Percentiles rank a stretch among this genome's conserved stretches.
Evolutionary conservation across 2,797 vertebrate genomes (phyloP).

Genomic region (Gobio occitaniae): DNA sequence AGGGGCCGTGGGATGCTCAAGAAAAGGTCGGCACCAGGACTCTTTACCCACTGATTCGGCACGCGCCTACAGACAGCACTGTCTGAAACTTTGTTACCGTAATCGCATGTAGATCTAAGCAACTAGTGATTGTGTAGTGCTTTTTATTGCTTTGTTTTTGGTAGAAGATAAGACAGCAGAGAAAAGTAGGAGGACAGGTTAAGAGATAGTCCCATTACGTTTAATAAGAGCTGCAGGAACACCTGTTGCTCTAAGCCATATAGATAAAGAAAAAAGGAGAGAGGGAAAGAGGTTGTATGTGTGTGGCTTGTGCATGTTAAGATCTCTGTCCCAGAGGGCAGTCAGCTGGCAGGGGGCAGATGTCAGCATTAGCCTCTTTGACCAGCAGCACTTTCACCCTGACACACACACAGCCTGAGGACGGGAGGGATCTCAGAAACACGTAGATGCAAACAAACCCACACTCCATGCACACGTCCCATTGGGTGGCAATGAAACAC

Average conservation of each 20-base stretch:
- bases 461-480: constrained; percentile 1
- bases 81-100: constrained; percentile 72
- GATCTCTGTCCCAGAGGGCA: constrained; percentile 44
- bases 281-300: constrained; percentile 27
- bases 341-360: constrained; percentile 52
- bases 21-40: constrained; percentile 76
- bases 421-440: not conserved
- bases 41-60: constrained; percentile 65
- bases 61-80: constrained; percentile 69
- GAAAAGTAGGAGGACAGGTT: constrained; percentile 21
- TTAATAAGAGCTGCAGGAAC: constrained; percentile 7
- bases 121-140: constrained; percentile 14
- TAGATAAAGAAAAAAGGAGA: constrained; percentile 32
- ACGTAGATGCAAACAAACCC: constrained; percentile 35
- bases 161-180: constrained; percentile 39
- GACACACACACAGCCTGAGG: constrained; percentile 39
- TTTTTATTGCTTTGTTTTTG: not conserved
- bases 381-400: constrained; percentile 59
- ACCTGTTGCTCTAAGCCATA: constrained; percentile 48
- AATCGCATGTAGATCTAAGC: constrained; percentile 73
- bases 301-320: constrained; percentile 40
- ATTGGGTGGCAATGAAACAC: not conserved
- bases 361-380: constrained; percentile 56
- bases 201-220: constrained; percentile 33
- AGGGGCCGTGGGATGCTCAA: constrained; percentile 68